phyloP scores from a whole-genome alignment of 2,797 vertebrate genomes.

The Acestrorhynchus altus region DNA sequence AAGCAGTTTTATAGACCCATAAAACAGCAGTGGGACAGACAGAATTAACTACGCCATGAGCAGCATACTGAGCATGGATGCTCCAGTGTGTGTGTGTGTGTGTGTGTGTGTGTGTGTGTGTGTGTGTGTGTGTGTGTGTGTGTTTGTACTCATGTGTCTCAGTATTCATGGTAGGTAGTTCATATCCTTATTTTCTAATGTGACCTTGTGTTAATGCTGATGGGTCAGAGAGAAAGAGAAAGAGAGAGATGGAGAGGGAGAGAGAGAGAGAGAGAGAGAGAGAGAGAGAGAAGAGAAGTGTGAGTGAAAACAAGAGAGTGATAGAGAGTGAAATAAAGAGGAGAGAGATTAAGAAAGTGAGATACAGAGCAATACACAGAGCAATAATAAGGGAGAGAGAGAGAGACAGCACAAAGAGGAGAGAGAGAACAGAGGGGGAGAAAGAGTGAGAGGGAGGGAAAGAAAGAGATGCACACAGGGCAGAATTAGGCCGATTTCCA shows the following conservation, averaged over 20 bases:
- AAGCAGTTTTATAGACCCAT: conserved; percentile 38
- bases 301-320: not conserved
- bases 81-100: conserved; percentile 1
- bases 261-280: not conserved
- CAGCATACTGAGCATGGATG: conserved; percentile 2
- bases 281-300: not conserved
- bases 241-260: too few relatives aligned
- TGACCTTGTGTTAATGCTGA: conserved; percentile 4
- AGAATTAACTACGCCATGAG: conserved; percentile 15
- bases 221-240: not conserved
- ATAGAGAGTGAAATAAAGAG: not conserved
- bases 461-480: too few relatives aligned
- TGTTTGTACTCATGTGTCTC: not conserved
- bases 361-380: too few relatives aligned
- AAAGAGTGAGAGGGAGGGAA: too few relatives aligned
- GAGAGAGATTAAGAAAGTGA: not conserved
- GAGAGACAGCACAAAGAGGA: too few relatives aligned
- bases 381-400: too few relatives aligned
- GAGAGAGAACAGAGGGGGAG: too few relatives aligned
- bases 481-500: too few relatives aligned
- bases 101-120: conserved; percentile 12
- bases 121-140: conserved; percentile 10
- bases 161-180: not conserved
- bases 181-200: not conserved
- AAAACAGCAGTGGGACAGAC: conserved; percentile 31